Base-by-base conservation (phyloP, 2,888 invertebrate genomes). In the Julus scanicus region DNA sequence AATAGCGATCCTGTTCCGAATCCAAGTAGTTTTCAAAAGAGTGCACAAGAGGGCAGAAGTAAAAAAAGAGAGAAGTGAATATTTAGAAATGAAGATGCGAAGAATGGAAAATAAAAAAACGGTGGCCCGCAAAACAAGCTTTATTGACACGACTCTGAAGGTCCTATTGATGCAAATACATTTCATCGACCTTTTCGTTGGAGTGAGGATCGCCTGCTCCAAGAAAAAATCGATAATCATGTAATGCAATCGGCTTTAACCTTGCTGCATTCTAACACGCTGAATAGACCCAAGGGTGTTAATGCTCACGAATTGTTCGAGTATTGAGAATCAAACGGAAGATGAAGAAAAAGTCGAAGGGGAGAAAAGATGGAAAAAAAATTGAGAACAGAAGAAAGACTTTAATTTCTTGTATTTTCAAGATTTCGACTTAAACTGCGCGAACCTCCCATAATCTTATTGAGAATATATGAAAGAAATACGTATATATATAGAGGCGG, bases 231-330 rank as follows among this genome's bases (percentile, higher is more conserved):
- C 71, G 29, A 71, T 71, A 71, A 71, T 29, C 71, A n/a, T 71
- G 71, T 71, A 71, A 71, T 29, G 71, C 71, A 71, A 71, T 71
- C 71, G 71, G 71, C 71, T 71, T 71, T 71, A 71, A 71, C 71
- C 71, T 71, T 20, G n/a, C 20, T 63, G 63, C 63, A 17, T 57
- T 57, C 63, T 8, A 63, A 20, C 49, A 13, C 6, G 71, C 29
- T 71, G 71, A 71, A 71, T 71, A 71, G 71, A 71, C 71, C 71
- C 71, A 29, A 71, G 71, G 71, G 71, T 71, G 71, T 71, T 71
- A 71, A 71, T 71, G 71, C 71, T 29, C 1, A 11, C 20, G 71
- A 71, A 71, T 71, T 71, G 71, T 71, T 71, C 29, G 71, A 71
- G 71, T 29, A 71, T 29, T 29, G 20, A 57, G 57, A 17, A 57